A percentile compares a stretch with the other conserved stretches of the same genome.
Conservation (phyloP, 2,888 invertebrate species). For the Sabellastarte sp. region DNA sequence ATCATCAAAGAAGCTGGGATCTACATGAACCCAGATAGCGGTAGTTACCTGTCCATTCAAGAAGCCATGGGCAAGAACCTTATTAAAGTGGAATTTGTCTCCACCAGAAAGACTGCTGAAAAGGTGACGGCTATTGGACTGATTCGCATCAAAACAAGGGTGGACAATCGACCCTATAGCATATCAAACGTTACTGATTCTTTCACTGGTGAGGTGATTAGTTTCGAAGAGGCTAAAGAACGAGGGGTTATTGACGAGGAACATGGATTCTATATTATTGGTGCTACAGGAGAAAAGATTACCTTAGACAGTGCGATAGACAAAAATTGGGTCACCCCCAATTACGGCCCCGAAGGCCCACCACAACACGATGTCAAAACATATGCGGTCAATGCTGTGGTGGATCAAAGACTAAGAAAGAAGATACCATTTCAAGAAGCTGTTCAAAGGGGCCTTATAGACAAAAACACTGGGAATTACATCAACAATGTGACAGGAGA, state of each 20-base stretch:
- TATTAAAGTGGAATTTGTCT: conserved; percentile 37
- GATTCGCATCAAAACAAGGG: conserved; percentile 20
- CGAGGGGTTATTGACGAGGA: conserved; percentile 24
- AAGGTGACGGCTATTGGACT: conserved; percentile 37
- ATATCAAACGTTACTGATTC: not conserved
- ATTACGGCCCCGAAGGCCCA: conserved; percentile 19
- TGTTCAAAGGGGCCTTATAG: conserved; percentile 31
- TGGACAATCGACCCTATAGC: conserved; percentile 8
- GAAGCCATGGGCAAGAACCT: conserved; percentile 14
- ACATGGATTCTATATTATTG: conserved; percentile 11
- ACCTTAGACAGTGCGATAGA: conserved; percentile 24
- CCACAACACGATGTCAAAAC: conserved; percentile 24
- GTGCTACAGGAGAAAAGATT: conserved; percentile 13
- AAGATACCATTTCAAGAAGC: conserved; percentile 30
- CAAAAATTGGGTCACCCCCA: conserved; percentile 27
- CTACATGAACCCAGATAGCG: conserved; percentile 20
- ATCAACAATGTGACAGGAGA: conserved; percentile 30
- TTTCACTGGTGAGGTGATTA: not conserved
- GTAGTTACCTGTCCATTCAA: conserved; percentile 15
- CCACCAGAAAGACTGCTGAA: conserved; percentile 42
- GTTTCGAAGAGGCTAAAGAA: conserved; percentile 13
- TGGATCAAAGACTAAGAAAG: conserved; percentile 27
- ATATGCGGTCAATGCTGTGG: conserved; percentile 31
- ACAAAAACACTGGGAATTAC: conserved; percentile 29
- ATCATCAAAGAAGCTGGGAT: conserved; percentile 17